Percentiles rank a stretch among this genome's conserved stretches.
These are phyloP conservation scores for Sapayoa aenigma DNA, from an alignment of 2,113 vertebrate genomes.

Conservation along the genomic window DNA sequence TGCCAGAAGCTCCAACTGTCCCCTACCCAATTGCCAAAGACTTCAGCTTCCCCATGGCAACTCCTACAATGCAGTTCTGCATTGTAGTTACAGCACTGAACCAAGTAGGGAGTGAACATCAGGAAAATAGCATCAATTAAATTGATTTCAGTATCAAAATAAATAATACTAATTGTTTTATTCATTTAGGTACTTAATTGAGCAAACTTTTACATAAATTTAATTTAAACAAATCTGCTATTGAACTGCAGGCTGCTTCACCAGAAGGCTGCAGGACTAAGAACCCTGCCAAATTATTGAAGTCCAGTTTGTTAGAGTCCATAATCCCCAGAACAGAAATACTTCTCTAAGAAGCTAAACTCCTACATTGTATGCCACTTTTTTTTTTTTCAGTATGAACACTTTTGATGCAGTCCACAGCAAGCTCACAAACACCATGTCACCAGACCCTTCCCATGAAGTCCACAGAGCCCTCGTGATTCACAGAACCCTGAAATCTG, in stretches of 20 bases:
- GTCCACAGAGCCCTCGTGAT: not conserved
- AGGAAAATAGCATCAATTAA: conserved; percentile 49
- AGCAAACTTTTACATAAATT: conserved; percentile 52
- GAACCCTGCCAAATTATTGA: conserved; percentile 1
- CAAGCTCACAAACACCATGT: not conserved
- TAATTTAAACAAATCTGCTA: conserved; percentile 60
- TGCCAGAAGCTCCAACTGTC: conserved; percentile 68
- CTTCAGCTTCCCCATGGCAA: conserved; percentile 63
- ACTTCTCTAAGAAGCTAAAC: not conserved
- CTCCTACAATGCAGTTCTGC: conserved; percentile 25
- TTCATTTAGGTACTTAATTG: conserved; percentile 56
- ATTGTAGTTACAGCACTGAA: not conserved
- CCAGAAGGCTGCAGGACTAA: conserved; percentile 36
- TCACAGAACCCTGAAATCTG: not conserved
- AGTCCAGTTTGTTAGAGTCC: conserved; percentile 19
- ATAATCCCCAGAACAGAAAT: not conserved
- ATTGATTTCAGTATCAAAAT: conserved; percentile 49
- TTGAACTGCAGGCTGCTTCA: conserved; percentile 15
- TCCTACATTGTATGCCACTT: not conserved
- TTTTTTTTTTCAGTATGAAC: not conserved
- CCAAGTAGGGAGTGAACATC: not conserved
- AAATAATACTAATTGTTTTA: conserved; percentile 60
- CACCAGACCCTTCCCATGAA: not conserved
- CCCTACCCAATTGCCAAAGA: conserved; percentile 48
- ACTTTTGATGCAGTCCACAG: not conserved